Percentiles rank a stretch among this genome's conserved stretches.
Conservation (phyloP, 2,113 vertebrate genomes). For the Pan paniscus region DNA sequence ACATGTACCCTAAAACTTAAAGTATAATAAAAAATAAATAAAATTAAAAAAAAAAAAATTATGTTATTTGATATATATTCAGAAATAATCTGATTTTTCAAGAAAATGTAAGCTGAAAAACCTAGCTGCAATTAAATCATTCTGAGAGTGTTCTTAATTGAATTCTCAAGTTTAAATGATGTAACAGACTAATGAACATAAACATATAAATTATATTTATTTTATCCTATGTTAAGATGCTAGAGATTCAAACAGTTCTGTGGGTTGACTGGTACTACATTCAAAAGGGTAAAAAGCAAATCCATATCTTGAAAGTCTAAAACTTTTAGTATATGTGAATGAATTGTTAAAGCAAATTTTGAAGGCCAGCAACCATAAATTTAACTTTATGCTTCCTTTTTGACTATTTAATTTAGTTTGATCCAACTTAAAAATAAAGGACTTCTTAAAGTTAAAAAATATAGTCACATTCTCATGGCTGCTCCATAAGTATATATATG, state of each 20-base stretch:
- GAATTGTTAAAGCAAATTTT: slow-evolving; percentile 45
- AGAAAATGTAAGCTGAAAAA: slow-evolving; percentile 66
- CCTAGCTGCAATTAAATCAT: slow-evolving; percentile 71
- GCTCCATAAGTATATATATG: background rate
- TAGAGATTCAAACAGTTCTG: slow-evolving; percentile 7
- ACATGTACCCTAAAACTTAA: too few species aligned
- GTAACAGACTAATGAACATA: slow-evolving; percentile 63
- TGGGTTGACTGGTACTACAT: background rate
- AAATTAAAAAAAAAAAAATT: too few species aligned
- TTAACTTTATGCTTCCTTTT: background rate
- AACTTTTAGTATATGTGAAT: slow-evolving; percentile 21
- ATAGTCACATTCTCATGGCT: background rate
- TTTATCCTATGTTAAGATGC: slow-evolving; percentile 33
- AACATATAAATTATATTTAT: slow-evolving; percentile 73
- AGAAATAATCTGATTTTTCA: slow-evolving; percentile 65
- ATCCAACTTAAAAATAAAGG: background rate
- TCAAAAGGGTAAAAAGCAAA: slow-evolving; percentile 55
- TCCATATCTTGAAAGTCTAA: background rate
- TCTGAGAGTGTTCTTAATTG: slow-evolving; percentile 70
- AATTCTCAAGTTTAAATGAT: slow-evolving; percentile 72
- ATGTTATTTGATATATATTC: slow-evolving; percentile 73
- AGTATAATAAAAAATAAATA: too few species aligned
- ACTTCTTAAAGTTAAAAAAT: background rate
- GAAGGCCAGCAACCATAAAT: background rate
- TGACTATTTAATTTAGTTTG: background rate